Evolutionary conservation across 2,113 vertebrate genomes (phyloP), one percentile per base, ranked within the genome.

Genomic region (Eudorcas thomsonii): DNA sequence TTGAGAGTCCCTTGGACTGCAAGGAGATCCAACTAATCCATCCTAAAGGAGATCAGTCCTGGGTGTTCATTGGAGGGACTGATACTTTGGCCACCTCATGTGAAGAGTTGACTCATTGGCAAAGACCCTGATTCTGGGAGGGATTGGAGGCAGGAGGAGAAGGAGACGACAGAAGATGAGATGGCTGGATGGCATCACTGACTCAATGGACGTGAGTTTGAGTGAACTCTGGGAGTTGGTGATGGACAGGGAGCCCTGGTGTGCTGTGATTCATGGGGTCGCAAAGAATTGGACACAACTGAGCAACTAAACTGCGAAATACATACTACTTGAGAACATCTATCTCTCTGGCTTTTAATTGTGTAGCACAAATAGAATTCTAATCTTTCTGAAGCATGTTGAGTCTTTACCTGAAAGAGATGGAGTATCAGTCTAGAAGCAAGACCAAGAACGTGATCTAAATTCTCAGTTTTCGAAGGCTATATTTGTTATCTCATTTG

Each of bases 391-490:
- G 36, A 36, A 91, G 7, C 16, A 45, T 7, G 2, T 6, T 74
- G 45, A 45, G 4, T 74, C 52, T 62, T 91, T 64, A 78, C 25
- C 62, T 90, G 30, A 64, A 94, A 71, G n/a, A 96, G 6, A 77
- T 26, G 2, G 0, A 60, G 2, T 36, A 14, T 78, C 11, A n/a
- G 23, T 93, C 30, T 48, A 78, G 55, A 90, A 3, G 12, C 23
- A 45, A 95, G 28, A 54, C 50, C 48, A 88, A 92, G 6, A 92
- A 82, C 36, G 15, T 82, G 7, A 14, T 90, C 54, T 82, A 88
- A 83, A 94, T 95, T 12, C 62, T 81, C n/a, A 90, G 26, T 88
- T 96, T 88, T 48, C 19, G 36, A 64, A 64, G 83, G 45, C 12
- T 85, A 4, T 77, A 45, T 50, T 93, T 83, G 28, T 81, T 82